Base-by-base conservation (phyloP, 2,113 vertebrate species). In the Callipepla californica region DNA sequence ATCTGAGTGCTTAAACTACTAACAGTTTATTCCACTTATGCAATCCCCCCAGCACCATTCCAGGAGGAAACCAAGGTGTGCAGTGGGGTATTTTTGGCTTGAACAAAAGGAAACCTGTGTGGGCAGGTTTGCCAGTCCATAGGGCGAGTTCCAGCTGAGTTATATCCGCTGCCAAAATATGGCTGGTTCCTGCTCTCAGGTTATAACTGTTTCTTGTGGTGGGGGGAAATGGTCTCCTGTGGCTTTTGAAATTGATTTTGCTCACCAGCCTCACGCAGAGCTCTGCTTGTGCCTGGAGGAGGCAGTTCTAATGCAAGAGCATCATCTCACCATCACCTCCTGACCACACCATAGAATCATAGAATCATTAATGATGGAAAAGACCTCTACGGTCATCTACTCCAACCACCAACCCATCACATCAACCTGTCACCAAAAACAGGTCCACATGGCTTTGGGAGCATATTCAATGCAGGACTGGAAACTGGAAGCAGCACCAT, bases 211-310 rank as follows among this genome's bases (percentile, higher is more conserved):
- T 87, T 81, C 75, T 63, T 1, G 9, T 30, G 79, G 47, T 74
- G 26, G 48, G 69, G 26, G 26, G 38, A 80, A 89, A 74, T 11
- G 82, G 40, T 47, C 67, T 89, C 84, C 70, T 1, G 3, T 28
- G 82, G 84, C 30, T 94, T 93, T 85, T 42, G 42, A 85, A 92
- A 93, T 55, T 34, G 62, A 7, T 91, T 94, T 91, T 77, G 21
- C 45, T 74, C 17, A 0, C 36, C 59, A 86, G 86, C 57, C 57
- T 88, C 82, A 69, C 1, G 3, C 40, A 3, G 26, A 95, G 62
- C 48, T 76, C 20, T 82, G 62, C 38, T 74, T 82, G 40, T 73
- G 62, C 80, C 74, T 4, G 2, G 81, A 85, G 78, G 70, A 83
- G 72, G 63, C 42, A 25, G 92, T 96, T 40, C 38, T 40, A 26